Evolutionary conservation across 2,888 invertebrate genomes (phyloP).

Genomic region (Metallyticus violacea): DNA sequence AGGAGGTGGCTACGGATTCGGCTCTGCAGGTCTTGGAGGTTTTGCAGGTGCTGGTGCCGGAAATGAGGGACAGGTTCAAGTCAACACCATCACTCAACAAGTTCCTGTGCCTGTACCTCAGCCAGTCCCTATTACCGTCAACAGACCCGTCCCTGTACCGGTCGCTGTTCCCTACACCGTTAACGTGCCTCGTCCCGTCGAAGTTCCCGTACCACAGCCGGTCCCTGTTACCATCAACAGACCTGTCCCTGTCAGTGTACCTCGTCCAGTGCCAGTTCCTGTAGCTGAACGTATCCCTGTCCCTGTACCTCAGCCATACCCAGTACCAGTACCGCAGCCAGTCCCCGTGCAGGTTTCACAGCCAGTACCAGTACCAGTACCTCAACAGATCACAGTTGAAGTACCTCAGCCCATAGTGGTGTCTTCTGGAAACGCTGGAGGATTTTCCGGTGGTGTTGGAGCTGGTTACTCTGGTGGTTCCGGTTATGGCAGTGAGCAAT

Average conservation of each 20-base stretch:
- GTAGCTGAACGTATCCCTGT: not conserved
- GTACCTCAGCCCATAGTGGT: not conserved
- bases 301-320: not conserved
- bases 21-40: not conserved
- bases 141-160: not conserved
- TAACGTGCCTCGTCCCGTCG: not conserved
- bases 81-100: not conserved
- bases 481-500: not conserved
- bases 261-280: conserved; percentile 1
- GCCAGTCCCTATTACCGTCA: not conserved
- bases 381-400: not conserved
- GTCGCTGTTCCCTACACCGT: not conserved
- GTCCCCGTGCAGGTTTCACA: not conserved
- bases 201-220: not conserved
- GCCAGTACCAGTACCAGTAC: not conserved
- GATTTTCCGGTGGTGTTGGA: not conserved
- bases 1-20: not conserved
- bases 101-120: not conserved
- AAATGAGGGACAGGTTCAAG: not conserved
- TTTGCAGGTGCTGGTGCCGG: not conserved
- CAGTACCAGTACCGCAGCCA: not conserved
- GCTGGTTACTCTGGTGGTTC: not conserved
- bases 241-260: not conserved
- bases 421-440: not conserved
- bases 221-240: not conserved